Evolutionary conservation across 2,113 vertebrate genomes (phyloP).

Genomic region (human (Homo sapiens)): GRCh38 chr6:134342501-134343000

Average conservation of each 20-base stretch:
- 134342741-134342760: background rate
- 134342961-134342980: background rate
- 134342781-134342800: background rate
- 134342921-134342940: background rate
- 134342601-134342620: background rate
- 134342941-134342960: background rate
- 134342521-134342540: conserved; percentile 59
- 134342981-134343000: background rate
- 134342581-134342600: background rate
- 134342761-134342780: background rate
- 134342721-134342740: background rate
- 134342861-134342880: background rate
- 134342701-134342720: background rate
- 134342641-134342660: background rate
- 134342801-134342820: background rate
- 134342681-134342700: background rate
- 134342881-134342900: background rate
- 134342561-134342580: conserved; percentile 49
- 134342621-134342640: background rate
- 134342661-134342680: background rate
- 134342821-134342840: background rate
- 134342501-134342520: conserved; percentile 34
- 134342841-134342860: background rate
- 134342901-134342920: background rate
- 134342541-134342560: conserved; percentile 43